phyloP scores from a whole-genome alignment of 2,797 vertebrate genomes.

The Gadopsis marmoratus region DNA sequence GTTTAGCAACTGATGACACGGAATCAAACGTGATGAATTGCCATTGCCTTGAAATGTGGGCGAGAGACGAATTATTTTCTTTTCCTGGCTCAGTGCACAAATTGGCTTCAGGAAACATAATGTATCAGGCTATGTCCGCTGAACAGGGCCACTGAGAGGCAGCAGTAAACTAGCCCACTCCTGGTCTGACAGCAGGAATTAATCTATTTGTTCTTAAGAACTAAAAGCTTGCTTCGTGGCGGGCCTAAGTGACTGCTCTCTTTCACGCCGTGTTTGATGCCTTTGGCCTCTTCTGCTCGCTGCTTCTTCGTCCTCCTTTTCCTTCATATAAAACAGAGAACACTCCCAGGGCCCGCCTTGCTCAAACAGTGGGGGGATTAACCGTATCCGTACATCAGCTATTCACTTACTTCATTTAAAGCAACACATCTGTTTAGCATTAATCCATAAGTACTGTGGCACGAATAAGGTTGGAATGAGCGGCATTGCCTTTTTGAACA shows the following conservation, averaged over 20 bases:
- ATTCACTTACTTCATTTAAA: slow-evolving; percentile 33
- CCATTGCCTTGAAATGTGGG: slow-evolving; percentile 19
- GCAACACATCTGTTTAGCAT: slow-evolving; percentile 19
- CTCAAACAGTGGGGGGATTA: slow-evolving; percentile 10
- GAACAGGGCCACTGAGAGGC: slow-evolving; percentile 18
- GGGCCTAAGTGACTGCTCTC: slow-evolving; percentile 44
- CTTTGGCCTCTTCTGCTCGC: slow-evolving; percentile 10
- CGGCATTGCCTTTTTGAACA: slow-evolving; percentile 12
- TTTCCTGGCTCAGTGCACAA: slow-evolving; percentile 13
- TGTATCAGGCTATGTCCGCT: slow-evolving; percentile 18
- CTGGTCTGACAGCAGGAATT: slow-evolving; percentile 23
- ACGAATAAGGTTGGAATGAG: slow-evolving; percentile 8
- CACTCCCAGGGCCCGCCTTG: not conserved
- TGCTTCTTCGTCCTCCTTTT: slow-evolving; percentile 2
- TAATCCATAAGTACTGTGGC: slow-evolving; percentile 22
- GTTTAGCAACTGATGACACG: slow-evolving; percentile 17
- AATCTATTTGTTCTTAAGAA: slow-evolving; percentile 42
- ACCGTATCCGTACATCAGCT: slow-evolving; percentile 30
- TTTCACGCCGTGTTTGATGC: slow-evolving; percentile 38
- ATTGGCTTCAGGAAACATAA: slow-evolving; percentile 27
- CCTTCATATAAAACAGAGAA: slow-evolving; percentile 18
- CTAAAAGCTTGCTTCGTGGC: slow-evolving; percentile 41
- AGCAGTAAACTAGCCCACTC: slow-evolving; percentile 18
- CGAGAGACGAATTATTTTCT: slow-evolving; percentile 23
- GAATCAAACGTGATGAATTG: slow-evolving; percentile 21